Evolutionary conservation across 1,140 invertebrate genomes (phyloP), one percentile per base, ranked within the genome.

Genomic region (Hetaerina americana): DNA sequence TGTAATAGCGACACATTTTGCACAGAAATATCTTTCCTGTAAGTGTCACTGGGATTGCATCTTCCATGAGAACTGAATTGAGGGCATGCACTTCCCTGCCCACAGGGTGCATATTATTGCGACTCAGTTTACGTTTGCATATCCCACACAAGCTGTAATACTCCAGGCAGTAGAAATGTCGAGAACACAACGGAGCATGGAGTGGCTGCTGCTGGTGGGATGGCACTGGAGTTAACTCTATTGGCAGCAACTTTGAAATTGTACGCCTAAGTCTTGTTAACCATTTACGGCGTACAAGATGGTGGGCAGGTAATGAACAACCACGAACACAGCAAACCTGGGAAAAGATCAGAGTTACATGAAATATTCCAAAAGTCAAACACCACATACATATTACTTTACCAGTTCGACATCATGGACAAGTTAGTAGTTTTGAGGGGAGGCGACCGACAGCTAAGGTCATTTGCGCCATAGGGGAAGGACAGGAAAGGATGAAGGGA

Each of bases 1-100:
- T 88, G 79, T 90, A 93, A 76, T 90, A 90, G 72, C 89, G 87
- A 76, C 92, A 93, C 5, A 90, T 78, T 80, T 92, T 93, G 79
- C 92, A 93, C 12, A 92, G 85, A 74, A 91, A 86, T 0, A 87
- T 85, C 75, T 82, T 84, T 70, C 84, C 82, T 78, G 67, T 79
- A 78, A 89, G 74, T 28, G 83, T 81, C n/a, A 90, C 87, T 0
- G 90, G 90, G 15, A 93, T 84, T 5, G 87, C 85, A 75, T 89
- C 86, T 70, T 85, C 83, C 57, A 79, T 77, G 5, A 93, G 81
- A 1, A 86, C 81, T 71, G 85, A 83, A 77, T 92, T 92, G 72
- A 92, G 74, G 27, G 90, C 86, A 73, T 84, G 80, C 49, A 86
- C 87, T 75, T 90, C 89, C 77, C 86, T 77, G 27, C 81, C 81